Evolutionary conservation across 1,140 invertebrate genomes (phyloP).

Genomic region (Drosophila kikkawai): DNA sequence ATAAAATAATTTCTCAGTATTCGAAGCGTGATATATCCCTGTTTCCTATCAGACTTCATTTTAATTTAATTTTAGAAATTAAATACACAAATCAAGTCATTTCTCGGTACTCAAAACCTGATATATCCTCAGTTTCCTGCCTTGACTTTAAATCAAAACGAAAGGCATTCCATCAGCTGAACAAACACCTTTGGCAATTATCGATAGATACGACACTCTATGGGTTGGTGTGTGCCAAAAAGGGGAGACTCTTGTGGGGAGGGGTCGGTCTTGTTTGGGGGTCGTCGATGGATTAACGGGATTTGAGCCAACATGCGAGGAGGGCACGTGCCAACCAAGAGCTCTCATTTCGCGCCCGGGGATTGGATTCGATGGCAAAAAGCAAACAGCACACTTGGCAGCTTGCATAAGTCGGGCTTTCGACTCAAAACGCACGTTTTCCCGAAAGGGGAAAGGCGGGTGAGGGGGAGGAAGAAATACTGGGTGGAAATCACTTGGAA

Average conservation of each 20-base stretch:
- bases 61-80: too few species aligned
- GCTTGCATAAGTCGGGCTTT: conserved; percentile 40
- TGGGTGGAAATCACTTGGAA: background rate
- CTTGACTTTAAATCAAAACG: background rate
- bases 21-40: background rate
- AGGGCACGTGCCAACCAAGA: conserved; percentile 35
- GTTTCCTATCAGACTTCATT: background rate
- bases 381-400: conserved; percentile 4
- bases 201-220: conserved; percentile 11
- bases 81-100: too few species aligned
- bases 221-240: background rate
- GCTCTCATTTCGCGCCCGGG: conserved; percentile 21
- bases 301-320: conserved; percentile 32
- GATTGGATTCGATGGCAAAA: conserved; percentile 25
- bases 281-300: conserved; percentile 36
- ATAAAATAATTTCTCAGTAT: background rate
- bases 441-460: background rate
- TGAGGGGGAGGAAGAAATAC: background rate
- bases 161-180: background rate
- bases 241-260: background rate
- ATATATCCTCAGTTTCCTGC: background rate
- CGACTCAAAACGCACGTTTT: conserved; percentile 24
- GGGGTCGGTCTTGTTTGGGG: conserved; percentile 1
- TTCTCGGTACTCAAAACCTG: background rate
- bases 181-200: conserved; percentile 6